Base-by-base conservation (phyloP, 2,113 vertebrate genomes). In the Thymallus thymallus region DNA sequence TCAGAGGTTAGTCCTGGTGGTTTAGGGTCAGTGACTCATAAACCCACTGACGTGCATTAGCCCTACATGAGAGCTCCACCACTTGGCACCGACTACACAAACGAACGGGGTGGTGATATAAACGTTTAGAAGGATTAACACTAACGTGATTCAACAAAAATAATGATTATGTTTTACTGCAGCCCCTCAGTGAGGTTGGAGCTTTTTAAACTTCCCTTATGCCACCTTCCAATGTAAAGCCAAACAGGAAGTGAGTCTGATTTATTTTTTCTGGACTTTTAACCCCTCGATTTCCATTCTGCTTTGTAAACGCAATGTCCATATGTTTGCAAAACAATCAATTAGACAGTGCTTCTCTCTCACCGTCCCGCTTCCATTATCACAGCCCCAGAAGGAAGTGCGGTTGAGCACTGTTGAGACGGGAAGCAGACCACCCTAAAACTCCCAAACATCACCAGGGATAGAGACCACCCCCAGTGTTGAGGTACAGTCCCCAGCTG, bases 401-500 rank as follows among this genome's bases (percentile, higher is more conserved):
- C 45, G 69, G 69, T 65, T 76, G 80, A 85, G 72, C 72, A 74
- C 24, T 64, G 45, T 10, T 51, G 16, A 55, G 69, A 48, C 81
- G 69, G 58, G 61, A 76, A 68, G 41, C 20, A 76, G 62, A 75
- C 74, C 74, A 79, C 58, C 68, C 41, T 35, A 79, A 48, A 65
- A 78, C n/a, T 79, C 22, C 41, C 16, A 30, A 18, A 35, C 20
- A 67, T 20, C 65, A 41, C 16, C 16, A 18, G 76, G 74, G 24
- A 71, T 79, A 76, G 35, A 41, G 64, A 35, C 70, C 72, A 72
- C 70, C 76, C 68, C 24, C 73, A 76, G 85, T 84, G 85, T 84
- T 84, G 63, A 58, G 62, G 77, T 79, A 90, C 69, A 78, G 63
- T 61, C 58, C 70, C 79, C 88, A 91, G 88, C 89, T 91, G 89